Evolutionary conservation across 2,888 invertebrate species (phyloP).

Genomic region (Spilarctia lutea): DNA sequence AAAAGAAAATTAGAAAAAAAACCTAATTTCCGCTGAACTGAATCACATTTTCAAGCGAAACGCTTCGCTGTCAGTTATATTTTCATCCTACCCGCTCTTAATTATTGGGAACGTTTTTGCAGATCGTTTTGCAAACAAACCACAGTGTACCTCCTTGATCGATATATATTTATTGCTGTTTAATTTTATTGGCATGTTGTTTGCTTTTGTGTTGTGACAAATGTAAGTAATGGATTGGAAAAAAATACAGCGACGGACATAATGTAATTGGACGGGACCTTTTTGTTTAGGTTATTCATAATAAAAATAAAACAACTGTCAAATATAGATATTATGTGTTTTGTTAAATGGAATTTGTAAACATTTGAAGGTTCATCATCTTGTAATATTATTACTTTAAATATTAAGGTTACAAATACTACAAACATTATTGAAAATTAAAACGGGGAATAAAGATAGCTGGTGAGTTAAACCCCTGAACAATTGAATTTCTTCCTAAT

Average conservation of each 20-base stretch:
- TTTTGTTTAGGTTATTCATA: not conserved
- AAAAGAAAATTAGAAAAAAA: conserved; percentile 50
- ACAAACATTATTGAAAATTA: not conserved
- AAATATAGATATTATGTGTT: not conserved
- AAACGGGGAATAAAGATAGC: not conserved
- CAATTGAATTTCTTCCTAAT: too few relatives aligned
- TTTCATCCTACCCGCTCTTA: conserved; percentile 41
- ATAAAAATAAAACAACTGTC: not conserved
- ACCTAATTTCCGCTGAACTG: conserved; percentile 55
- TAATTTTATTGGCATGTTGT: conserved; percentile 15
- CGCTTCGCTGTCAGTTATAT: conserved; percentile 41
- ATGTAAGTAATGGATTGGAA: conserved; percentile 2
- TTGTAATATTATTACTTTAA: conserved; percentile 33
- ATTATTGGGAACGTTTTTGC: conserved; percentile 48
- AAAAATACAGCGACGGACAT: not conserved
- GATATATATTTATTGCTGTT: conserved; percentile 22
- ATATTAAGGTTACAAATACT: not conserved
- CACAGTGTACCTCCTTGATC: conserved; percentile 9
- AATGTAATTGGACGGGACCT: not conserved
- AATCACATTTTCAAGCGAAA: conserved; percentile 51
- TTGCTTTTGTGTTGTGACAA: not conserved
- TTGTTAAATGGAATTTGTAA: not conserved
- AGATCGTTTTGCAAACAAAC: conserved; percentile 30
- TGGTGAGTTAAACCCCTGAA: too few relatives aligned
- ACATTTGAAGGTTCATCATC: conserved; percentile 30